phyloP scores from a whole-genome alignment of 2,888 invertebrate species.

The Pachydiplax longipennis region DNA sequence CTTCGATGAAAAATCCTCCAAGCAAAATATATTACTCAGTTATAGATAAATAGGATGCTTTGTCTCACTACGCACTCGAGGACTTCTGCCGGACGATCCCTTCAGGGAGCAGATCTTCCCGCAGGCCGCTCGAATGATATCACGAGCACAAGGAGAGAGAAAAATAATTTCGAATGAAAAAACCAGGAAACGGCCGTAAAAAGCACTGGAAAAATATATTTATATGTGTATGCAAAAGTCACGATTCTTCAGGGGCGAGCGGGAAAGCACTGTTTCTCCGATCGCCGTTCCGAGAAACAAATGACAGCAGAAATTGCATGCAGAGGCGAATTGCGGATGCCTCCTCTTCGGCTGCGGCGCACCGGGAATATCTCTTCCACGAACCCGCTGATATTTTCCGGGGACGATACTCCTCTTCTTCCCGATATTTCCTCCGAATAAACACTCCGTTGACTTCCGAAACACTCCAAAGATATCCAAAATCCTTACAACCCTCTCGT shows the following conservation, averaged over 20 bases:
- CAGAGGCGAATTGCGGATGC: background rate
- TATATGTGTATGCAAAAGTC: background rate
- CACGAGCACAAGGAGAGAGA: background rate
- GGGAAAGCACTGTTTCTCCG: background rate
- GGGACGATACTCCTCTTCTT: background rate
- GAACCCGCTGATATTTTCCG: background rate
- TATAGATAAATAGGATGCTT: background rate
- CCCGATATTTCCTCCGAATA: background rate
- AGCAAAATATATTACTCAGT: background rate
- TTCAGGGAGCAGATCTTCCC: background rate
- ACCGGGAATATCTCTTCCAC: background rate
- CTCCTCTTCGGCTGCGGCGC: background rate
- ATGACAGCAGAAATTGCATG: background rate
- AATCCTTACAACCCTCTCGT: background rate
- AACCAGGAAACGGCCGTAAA: background rate
- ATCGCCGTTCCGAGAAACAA: background rate
- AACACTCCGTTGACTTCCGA: background rate
- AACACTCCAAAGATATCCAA: background rate
- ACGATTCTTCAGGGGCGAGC: background rate
- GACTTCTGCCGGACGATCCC: background rate
- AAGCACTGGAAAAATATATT: background rate
- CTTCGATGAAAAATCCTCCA: background rate
- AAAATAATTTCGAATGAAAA: background rate
- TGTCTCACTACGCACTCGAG: background rate
- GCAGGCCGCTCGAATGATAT: background rate